Evolutionary conservation across 2,888 invertebrate species (phyloP).

Genomic region (Pecten maximus): DNA sequence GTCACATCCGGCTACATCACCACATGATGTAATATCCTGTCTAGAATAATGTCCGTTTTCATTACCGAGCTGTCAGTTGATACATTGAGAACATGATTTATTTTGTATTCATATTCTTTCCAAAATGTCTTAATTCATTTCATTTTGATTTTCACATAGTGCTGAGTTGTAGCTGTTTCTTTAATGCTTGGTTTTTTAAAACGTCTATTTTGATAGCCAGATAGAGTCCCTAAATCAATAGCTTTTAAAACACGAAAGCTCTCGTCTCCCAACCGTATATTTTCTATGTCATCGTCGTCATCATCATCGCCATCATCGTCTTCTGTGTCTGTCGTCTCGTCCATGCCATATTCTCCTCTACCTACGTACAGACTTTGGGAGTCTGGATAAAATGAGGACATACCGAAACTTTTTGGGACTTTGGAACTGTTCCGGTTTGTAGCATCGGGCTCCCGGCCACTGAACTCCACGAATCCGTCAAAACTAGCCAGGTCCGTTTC

Average conservation of each 20-base stretch:
- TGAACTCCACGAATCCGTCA: slow-evolving; percentile 45
- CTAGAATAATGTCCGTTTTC: neutral
- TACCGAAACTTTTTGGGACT: slow-evolving; percentile 49
- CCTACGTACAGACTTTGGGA: slow-evolving; percentile 17
- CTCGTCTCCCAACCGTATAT: neutral
- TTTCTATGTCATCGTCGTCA: slow-evolving; percentile 45
- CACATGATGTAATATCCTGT: neutral
- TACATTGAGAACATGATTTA: too few relatives aligned
- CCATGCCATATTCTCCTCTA: slow-evolving; percentile 39
- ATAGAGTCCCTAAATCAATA: slow-evolving; percentile 51
- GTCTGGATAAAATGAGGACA: slow-evolving; percentile 53
- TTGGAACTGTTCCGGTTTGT: slow-evolving; percentile 49
- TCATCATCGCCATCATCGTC: slow-evolving; percentile 43
- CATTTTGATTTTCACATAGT: slow-evolving; percentile 54
- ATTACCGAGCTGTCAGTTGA: neutral
- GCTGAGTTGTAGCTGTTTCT: slow-evolving; percentile 48
- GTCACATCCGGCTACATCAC: neutral
- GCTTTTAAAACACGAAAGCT: slow-evolving; percentile 53
- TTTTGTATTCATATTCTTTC: too few relatives aligned
- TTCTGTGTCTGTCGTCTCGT: slow-evolving; percentile 45
- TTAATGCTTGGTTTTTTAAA: slow-evolving; percentile 48
- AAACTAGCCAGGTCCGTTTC: slow-evolving; percentile 47
- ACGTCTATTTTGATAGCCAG: slow-evolving; percentile 52
- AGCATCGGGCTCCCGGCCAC: slow-evolving; percentile 48
- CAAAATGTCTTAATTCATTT: neutral